Evolutionary conservation across 2,797 vertebrate species (phyloP).

Genomic region (Lagorchestes hirsutus): DNA sequence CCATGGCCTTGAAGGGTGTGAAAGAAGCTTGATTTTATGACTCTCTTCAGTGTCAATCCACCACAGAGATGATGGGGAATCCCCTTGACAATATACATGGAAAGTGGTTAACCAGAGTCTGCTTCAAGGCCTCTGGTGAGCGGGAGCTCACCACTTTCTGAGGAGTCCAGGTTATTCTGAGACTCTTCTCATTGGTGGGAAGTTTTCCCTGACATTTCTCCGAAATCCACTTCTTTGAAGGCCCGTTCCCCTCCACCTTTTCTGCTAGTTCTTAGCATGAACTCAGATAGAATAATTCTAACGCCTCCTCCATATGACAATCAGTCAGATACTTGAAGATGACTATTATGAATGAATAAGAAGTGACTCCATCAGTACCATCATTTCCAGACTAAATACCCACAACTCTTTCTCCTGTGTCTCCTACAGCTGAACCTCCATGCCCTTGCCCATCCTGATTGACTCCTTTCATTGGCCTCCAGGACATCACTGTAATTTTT

Average conservation of each 20-base stretch:
- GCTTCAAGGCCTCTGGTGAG: neutral
- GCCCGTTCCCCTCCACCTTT: fast-evolving
- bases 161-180: neutral
- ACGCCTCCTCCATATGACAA: neutral
- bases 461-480: neutral
- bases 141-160: neutral
- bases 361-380: neutral
- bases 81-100: neutral
- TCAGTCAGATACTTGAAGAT: neutral
- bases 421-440: neutral
- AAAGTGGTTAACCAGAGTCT: neutral
- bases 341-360: neutral
- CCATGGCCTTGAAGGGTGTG: no score
- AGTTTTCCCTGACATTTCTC: neutral
- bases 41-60: neutral
- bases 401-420: neutral
- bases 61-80: neutral
- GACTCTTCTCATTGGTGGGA: neutral
- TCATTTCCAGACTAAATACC: neutral
- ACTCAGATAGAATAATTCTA: neutral
- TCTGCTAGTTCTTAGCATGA: neutral
- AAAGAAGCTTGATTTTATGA: neutral
- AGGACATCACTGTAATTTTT: neutral
- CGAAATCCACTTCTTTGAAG: neutral
- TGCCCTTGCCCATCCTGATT: neutral